phyloP scores from a whole-genome alignment of 2,113 vertebrate species.

The Delphinapterus leucas region DNA sequence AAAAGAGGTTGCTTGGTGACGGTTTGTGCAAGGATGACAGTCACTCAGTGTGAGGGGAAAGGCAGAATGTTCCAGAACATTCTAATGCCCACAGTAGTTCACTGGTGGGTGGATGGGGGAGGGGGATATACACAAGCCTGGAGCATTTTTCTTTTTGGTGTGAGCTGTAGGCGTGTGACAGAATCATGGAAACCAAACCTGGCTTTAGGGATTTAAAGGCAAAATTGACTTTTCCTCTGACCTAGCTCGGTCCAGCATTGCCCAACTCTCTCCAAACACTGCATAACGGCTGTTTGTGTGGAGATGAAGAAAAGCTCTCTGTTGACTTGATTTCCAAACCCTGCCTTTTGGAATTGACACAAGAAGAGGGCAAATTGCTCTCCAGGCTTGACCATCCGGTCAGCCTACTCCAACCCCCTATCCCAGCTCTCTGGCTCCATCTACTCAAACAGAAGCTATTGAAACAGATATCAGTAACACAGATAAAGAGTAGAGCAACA shows the following conservation, averaged over 20 bases:
- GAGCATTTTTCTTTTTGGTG: neutral
- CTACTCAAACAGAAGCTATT: slow-evolving; percentile 79
- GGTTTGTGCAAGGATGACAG: fast-evolving
- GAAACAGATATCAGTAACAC: slow-evolving; percentile 58
- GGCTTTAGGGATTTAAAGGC: neutral
- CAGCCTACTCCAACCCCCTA: slow-evolving; percentile 64
- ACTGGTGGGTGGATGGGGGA: neutral
- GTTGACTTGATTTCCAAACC: slow-evolving; percentile 60
- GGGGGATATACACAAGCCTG: neutral
- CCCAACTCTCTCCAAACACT: slow-evolving; percentile 62
- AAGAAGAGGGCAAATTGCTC: slow-evolving; percentile 56
- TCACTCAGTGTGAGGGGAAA: neutral
- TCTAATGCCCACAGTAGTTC: neutral
- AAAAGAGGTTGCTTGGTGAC: neutral
- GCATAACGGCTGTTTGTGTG: slow-evolving; percentile 14
- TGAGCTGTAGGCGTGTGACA: neutral
- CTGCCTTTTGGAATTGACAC: slow-evolving; percentile 68
- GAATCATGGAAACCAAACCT: neutral
- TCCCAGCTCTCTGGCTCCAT: slow-evolving; percentile 8
- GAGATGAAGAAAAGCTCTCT: slow-evolving; percentile 63
- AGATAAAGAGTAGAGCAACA: slow-evolving; percentile 64
- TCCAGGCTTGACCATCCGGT: slow-evolving; percentile 64
- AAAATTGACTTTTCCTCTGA: slow-evolving; percentile 1
- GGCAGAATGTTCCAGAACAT: neutral
- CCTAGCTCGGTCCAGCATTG: neutral